Base-by-base conservation (phyloP, 2,888 invertebrate genomes). In the Caenorhabditis macrosperma region DNA sequence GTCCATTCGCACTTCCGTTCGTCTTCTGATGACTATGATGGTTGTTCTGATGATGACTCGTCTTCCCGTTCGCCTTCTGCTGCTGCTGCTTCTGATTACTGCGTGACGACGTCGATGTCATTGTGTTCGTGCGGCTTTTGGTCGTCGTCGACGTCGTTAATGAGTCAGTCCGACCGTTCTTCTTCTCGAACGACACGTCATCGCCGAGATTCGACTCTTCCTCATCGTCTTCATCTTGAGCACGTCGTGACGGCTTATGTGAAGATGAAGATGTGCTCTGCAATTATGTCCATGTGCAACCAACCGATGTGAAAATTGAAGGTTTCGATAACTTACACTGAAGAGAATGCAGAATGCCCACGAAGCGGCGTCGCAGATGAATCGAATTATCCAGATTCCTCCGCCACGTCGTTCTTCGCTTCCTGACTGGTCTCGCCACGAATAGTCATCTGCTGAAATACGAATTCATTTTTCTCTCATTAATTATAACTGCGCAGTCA, bases 111-210 rank as follows among this genome's bases (percentile, higher is more conserved):
- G 64, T 50, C 10, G 74, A 38, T 7, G 74, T 48, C 57, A 69
- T 33, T n/a, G 77, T 77, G 38, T 69, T 77, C 52, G 77, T 48
- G 33, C 77, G 77, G 1, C 69, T 63, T 50, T 77, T 76, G 50
- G 68, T 63, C 50, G 61, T 44, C 15, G 33, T 41, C 24, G 54
- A 30, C 38, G 41, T 48, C 26, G 77, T 64, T 33, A 76, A 41
- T 2, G 76, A 76, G 38, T 76, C 76, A 9, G 66, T 75, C 61
- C 75, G 30, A 22, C 67, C 75, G 35, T 57, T 64, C 38, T 59
- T 74, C 41, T 74, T 74, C 30, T 74, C 74, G 12, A 41, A 28
- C 10, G 44, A 44, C 24, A 6, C 48, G 6, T 60, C 71, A 5
- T 74, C 64, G 12, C 22, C 59, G 17, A 3, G 1, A 3, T 24